Evolutionary conservation across 1,140 invertebrate genomes (phyloP).

Genomic region (Plutomurus gul): DNA sequence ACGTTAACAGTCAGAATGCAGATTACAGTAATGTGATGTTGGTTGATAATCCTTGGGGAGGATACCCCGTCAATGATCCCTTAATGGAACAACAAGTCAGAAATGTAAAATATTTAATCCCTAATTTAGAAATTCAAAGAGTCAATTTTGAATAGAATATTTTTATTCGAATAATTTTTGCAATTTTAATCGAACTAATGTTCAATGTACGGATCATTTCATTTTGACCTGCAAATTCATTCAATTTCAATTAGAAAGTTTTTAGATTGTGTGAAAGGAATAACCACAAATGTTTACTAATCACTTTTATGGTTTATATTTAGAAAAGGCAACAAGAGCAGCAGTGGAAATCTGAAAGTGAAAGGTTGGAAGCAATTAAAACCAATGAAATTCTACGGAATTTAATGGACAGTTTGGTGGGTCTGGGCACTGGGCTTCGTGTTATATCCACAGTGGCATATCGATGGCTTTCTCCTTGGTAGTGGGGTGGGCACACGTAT

Average conservation of each 20-base stretch:
- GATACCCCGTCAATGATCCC: neutral
- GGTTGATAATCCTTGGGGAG: neutral
- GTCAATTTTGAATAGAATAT: neutral
- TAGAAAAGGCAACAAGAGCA: neutral
- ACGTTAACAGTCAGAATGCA: neutral
- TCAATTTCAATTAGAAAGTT: too few relatives aligned
- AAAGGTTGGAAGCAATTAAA: neutral
- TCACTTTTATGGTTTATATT: neutral
- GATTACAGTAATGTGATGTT: neutral
- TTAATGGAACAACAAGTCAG: neutral
- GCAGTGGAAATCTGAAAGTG: neutral
- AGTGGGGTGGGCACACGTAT: too few relatives aligned
- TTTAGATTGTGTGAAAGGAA: neutral
- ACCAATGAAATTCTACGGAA: neutral
- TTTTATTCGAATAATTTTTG: too few relatives aligned
- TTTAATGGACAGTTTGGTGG: neutral
- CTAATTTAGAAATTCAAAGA: too few relatives aligned
- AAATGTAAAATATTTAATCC: too few relatives aligned
- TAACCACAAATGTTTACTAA: too few relatives aligned
- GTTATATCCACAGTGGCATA: slow-evolving; percentile 3
- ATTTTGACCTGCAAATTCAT: too few relatives aligned
- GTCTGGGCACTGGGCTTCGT: neutral
- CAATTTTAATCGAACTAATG: too few relatives aligned
- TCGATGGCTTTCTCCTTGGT: slow-evolving; percentile 11
- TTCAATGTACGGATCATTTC: too few relatives aligned